Conservation (phyloP, 2,113 vertebrate species). For the Prolemur simus region DNA sequence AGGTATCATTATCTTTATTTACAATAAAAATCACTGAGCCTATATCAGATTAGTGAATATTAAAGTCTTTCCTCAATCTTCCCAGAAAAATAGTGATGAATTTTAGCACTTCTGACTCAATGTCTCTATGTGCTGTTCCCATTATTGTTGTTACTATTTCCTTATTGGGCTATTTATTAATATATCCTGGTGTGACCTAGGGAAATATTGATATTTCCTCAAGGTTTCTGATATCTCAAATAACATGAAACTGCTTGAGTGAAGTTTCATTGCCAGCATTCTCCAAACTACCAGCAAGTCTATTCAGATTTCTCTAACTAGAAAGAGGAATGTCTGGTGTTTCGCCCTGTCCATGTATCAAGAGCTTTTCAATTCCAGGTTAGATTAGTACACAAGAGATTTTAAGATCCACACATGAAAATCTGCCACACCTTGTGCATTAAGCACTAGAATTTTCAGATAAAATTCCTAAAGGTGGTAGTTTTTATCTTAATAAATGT, state of each 20-base stretch:
- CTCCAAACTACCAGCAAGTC: not conserved
- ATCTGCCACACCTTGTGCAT: not conserved
- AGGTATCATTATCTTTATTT: slow-evolving; percentile 19
- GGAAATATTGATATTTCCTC: not conserved
- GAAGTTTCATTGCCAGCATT: not conserved
- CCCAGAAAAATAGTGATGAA: not conserved
- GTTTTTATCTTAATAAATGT: not conserved
- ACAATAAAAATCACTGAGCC: not conserved
- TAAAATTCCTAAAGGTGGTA: not conserved
- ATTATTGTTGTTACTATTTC: not conserved
- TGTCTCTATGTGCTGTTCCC: not conserved
- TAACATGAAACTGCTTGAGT: not conserved
- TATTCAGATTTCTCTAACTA: not conserved
- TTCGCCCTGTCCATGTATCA: not conserved
- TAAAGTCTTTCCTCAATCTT: not conserved
- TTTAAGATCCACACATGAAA: not conserved
- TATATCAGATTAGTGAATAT: not conserved
- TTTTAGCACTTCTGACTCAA: not conserved
- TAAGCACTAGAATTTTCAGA: slow-evolving; percentile 1
- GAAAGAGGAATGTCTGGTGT: not conserved
- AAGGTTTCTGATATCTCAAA: not conserved
- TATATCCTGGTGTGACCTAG: not conserved
- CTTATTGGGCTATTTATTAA: not conserved
- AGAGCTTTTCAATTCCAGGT: not conserved
- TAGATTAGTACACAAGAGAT: not conserved